These are phyloP conservation scores for Epinephelus moara DNA, from an alignment of 2,113 vertebrate species.

Conservation along the genomic window DNA sequence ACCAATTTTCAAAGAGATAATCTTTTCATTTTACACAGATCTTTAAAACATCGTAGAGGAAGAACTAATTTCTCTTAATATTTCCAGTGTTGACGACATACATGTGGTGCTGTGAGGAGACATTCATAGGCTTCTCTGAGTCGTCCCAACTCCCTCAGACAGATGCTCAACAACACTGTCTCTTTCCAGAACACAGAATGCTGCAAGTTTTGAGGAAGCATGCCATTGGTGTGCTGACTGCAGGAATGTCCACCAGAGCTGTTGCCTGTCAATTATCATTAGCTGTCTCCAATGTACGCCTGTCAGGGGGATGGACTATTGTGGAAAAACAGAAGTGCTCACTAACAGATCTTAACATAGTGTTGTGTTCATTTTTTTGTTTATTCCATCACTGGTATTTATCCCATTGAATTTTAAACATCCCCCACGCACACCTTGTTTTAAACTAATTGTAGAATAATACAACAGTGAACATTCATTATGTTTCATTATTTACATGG, in stretches of 20 bases:
- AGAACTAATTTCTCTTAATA: neutral
- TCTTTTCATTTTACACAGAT: neutral
- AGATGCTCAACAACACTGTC: conserved; percentile 66
- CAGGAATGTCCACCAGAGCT: no score
- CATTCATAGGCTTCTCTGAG: conserved; percentile 97
- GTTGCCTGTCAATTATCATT: no score
- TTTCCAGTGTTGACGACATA: conserved; percentile 75
- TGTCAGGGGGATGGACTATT: no score
- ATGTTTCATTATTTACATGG: neutral
- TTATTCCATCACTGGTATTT: no score
- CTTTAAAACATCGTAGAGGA: neutral
- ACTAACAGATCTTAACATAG: no score
- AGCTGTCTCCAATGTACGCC: no score
- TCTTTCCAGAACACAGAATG: no score
- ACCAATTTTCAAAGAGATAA: neutral
- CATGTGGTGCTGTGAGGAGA: conserved; percentile 93
- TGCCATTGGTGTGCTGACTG: no score
- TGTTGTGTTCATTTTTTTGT: no score
- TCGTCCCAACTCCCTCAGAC: conserved; percentile 91
- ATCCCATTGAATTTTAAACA: neutral
- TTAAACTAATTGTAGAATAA: neutral
- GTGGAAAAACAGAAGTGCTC: no score
- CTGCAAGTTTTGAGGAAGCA: no score
- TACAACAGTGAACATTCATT: neutral
- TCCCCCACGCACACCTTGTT: neutral